These are phyloP conservation scores for Anagrus nilaparvatae DNA, from an alignment of 1,140 invertebrate genomes.

Conservation along the genomic window DNA sequence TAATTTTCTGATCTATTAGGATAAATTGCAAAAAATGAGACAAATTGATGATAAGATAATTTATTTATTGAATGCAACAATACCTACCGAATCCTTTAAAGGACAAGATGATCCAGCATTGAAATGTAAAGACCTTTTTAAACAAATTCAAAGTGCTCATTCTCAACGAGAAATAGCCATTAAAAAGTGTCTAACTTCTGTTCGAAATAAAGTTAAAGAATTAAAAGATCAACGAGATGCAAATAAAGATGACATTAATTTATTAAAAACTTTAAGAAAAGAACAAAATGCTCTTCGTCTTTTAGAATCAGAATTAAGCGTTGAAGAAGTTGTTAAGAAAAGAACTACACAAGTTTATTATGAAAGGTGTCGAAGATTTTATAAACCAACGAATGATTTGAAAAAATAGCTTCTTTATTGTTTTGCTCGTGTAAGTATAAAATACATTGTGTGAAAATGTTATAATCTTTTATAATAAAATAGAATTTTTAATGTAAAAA, in stretches of 20 bases:
- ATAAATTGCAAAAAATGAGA: slow-evolving; percentile 73
- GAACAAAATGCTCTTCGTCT: slow-evolving; percentile 78
- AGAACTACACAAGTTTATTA: slow-evolving; percentile 71
- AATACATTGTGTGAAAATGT: too few species aligned
- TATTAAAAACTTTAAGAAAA: slow-evolving; percentile 61
- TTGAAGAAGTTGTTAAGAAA: slow-evolving; percentile 80
- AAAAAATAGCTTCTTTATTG: too few species aligned
- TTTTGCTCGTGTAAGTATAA: too few species aligned
- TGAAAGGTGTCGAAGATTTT: slow-evolving; percentile 70
- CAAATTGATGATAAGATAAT: slow-evolving; percentile 83
- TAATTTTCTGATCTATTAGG: slow-evolving; percentile 59
- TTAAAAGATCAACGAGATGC: slow-evolving; percentile 54
- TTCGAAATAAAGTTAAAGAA: slow-evolving; percentile 56
- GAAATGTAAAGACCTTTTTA: slow-evolving; percentile 67
- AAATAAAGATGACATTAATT: slow-evolving; percentile 49
- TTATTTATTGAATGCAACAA: slow-evolving; percentile 71
- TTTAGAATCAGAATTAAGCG: slow-evolving; percentile 71
- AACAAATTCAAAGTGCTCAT: slow-evolving; percentile 59
- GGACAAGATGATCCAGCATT: slow-evolving; percentile 53
- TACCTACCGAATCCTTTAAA: slow-evolving; percentile 82
- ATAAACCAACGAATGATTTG: slow-evolving; percentile 45
- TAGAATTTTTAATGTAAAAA: too few species aligned
- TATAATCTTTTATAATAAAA: too few species aligned
- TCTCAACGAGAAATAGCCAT: slow-evolving; percentile 59
- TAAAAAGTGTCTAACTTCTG: slow-evolving; percentile 62